phyloP scores from a whole-genome alignment of 2,113 vertebrate genomes.

The Haemorhous mexicanus region DNA sequence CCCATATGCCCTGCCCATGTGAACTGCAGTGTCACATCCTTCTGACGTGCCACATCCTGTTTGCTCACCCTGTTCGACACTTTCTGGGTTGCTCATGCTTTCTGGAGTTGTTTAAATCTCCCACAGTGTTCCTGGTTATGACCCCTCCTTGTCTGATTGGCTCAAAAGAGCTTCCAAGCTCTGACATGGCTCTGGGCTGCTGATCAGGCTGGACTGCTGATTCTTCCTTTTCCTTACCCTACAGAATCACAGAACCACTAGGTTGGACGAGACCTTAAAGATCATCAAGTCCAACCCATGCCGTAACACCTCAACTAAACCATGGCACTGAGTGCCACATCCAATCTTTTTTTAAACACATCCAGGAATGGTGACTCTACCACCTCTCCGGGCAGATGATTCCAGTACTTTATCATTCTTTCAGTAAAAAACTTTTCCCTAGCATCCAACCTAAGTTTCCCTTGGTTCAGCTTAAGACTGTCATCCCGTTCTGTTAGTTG shows the following conservation, averaged over 20 bases:
- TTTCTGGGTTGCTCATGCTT: not conserved
- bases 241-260: not conserved
- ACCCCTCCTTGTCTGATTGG: not conserved
- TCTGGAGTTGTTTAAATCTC: not conserved
- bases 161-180: not conserved
- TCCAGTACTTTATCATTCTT: not conserved
- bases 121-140: not conserved
- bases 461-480: not conserved
- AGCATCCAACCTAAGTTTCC: not conserved
- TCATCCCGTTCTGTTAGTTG: not conserved
- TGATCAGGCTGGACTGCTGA: not conserved
- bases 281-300: not conserved
- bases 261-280: not conserved
- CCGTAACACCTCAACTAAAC: not conserved
- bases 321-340: not conserved
- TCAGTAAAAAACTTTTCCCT: not conserved
- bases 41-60: not conserved
- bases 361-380: not conserved
- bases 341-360: too few relatives aligned
- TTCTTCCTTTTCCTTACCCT: not conserved
- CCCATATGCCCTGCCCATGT: not conserved
- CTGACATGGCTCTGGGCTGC: not conserved
- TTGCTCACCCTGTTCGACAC: not conserved
- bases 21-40: not conserved
- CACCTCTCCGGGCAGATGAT: not conserved